Percentiles rank a stretch among this genome's conserved stretches.
Conservation (phyloP, 2,797 vertebrate genomes). For the Manis javanica region DNA sequence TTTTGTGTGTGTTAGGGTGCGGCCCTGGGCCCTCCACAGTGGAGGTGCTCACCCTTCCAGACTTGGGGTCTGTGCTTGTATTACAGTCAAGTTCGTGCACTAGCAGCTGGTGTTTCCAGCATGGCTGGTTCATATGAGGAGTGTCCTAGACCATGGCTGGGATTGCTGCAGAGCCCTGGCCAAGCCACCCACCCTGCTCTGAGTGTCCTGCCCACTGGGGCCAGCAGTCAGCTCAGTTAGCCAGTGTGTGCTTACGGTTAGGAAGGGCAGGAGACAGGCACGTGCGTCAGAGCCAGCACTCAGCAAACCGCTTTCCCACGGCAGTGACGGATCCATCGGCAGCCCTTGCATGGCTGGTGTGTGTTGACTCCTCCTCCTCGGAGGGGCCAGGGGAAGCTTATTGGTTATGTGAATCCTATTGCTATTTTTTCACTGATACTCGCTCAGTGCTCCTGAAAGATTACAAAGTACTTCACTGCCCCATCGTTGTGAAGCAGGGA, state of each 20-base stretch:
- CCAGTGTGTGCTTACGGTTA: neutral
- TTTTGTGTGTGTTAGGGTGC: no score
- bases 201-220: neutral
- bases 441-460: neutral
- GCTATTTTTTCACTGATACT: neutral
- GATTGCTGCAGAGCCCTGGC: neutral
- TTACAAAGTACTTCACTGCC: no score
- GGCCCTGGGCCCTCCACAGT: no score
- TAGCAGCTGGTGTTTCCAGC: neutral
- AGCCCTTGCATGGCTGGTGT: neutral
- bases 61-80: neutral
- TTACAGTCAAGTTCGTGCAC: neutral
- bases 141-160: neutral
- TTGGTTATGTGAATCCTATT: neutral
- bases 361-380: neutral
- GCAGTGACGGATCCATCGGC: neutral
- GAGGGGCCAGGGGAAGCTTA: neutral
- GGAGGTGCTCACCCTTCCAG: neutral
- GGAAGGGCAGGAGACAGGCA: neutral
- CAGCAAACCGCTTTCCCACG: neutral
- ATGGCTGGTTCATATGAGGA: neutral
- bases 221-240: neutral
- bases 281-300: neutral
- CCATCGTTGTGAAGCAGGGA: neutral
- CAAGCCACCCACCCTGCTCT: neutral